Evolutionary conservation across 2,888 invertebrate genomes (phyloP), one percentile per base, ranked within the genome.

Genomic region (Mycalesis mineus): DNA sequence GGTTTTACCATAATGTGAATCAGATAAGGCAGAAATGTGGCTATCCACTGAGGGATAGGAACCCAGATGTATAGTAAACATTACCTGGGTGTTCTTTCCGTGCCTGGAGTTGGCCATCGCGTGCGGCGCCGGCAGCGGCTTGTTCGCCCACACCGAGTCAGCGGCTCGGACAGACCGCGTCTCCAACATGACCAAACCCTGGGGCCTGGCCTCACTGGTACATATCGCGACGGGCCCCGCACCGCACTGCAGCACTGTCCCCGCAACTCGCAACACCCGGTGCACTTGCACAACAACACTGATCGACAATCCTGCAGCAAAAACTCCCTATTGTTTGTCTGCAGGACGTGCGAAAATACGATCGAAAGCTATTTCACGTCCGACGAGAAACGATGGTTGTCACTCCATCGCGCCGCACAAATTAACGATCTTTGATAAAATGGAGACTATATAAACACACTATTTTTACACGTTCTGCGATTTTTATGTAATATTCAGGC

Each of bases 151-250:
- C 86, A 92, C 91, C 91, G 91, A 87, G 89, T 93, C 93, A 90
- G 93, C 93, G 91, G 93, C 92, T 86, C 94, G 93, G 86, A 92
- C 91, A 78, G 94, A 94, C 91, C 94, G 92, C 91, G 92, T 92
- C 87, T 92, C 92, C 92, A 92, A 92, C 93, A 93, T 93, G 92
- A 91, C 92, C 75, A 77, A 71, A 65, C 65, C 66, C 63, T 65
- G 64, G 72, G 65, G 65, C 66, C 63, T 65, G 64, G 63, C 61
- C 72, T 84, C 77, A 83, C 80, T 77, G 76, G 74, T 81, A 78
- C 87, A 88, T 87, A 67, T 66, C 75, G 67, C 65, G 66, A 63
- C 71, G 68, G 70, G 66, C 65, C 68, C 31, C 9, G 9, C 15
- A 72, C 74, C 68, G 71, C 80, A 77, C 77, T 75, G 73, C 77